Evolutionary conservation across 2,797 vertebrate genomes (phyloP).

Genomic region (Pelodytes ibericus): DNA sequence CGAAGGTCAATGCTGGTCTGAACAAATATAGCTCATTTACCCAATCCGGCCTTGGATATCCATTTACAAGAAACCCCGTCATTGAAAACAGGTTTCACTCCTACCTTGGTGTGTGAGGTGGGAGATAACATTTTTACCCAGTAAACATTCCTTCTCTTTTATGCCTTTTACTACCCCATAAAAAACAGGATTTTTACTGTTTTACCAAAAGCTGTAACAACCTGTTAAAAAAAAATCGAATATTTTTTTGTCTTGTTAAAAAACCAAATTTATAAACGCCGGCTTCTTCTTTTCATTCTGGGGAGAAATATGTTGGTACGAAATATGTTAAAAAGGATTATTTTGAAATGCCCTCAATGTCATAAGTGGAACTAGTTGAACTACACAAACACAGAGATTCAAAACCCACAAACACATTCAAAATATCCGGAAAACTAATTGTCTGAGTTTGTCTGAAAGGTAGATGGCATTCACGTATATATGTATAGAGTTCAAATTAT

Average conservation of each 20-base stretch:
- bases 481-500: too few species aligned
- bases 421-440: too few species aligned
- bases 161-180: background rate
- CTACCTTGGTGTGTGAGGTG: background rate
- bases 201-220: background rate
- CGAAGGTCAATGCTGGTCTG: constrained; percentile 20
- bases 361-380: too few species aligned
- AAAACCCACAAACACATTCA: too few species aligned
- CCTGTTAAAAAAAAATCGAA: background rate
- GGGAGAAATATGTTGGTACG: too few species aligned
- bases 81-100: constrained; percentile 8
- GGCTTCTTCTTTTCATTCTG: too few species aligned
- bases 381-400: too few species aligned
- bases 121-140: constrained; percentile 5
- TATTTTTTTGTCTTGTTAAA: background rate
- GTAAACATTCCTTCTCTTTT: background rate
- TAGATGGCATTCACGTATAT: too few species aligned
- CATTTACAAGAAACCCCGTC: background rate
- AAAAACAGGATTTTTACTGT: constrained; percentile 1
- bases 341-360: too few species aligned
- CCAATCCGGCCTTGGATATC: constrained; percentile 9
- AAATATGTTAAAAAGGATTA: too few species aligned
- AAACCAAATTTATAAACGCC: background rate
- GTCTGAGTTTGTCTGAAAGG: too few species aligned
- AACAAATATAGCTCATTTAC: constrained; percentile 7